Percentiles rank a stretch among this genome's conserved stretches.
These are phyloP conservation scores for Macrophya alboannulata DNA, from an alignment of 2,888 invertebrate genomes.

Conservation along the genomic window DNA sequence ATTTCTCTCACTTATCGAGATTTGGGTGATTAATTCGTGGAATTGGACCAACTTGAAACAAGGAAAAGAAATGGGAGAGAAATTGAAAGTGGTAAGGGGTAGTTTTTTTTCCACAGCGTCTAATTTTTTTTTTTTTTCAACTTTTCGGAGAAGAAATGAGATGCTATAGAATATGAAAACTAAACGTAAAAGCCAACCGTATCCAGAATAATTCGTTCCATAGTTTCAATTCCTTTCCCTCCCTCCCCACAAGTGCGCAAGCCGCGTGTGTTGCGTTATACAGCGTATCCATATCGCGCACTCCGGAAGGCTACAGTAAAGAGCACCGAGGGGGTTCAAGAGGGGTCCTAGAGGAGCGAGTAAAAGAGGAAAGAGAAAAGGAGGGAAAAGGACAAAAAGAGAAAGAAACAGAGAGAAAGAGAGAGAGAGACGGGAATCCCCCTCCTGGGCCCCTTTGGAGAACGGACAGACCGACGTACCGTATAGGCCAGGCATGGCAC, in stretches of 20 bases:
- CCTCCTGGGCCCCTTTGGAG: constrained; percentile 40
- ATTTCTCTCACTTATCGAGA: neutral
- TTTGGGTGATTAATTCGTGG: too few relatives aligned
- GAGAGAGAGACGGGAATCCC: neutral
- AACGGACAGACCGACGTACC: constrained; percentile 20
- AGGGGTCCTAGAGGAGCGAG: constrained; percentile 48
- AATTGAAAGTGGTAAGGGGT: neutral
- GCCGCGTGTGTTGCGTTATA: constrained; percentile 32
- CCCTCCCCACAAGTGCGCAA: constrained; percentile 4
- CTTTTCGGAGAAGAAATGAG: neutral
- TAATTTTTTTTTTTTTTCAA: neutral
- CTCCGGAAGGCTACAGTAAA: constrained; percentile 48
- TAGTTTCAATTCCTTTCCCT: constrained; percentile 36
- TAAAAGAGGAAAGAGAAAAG: constrained; percentile 22
- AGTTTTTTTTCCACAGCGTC: neutral
- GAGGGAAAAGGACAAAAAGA: neutral
- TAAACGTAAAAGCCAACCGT: constrained; percentile 9
- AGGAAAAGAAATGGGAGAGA: neutral
- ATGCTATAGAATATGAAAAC: neutral
- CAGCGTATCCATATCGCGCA: constrained; percentile 47
- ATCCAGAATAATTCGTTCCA: constrained; percentile 31
- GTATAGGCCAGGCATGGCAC: constrained; percentile 54
- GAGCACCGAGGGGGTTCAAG: constrained; percentile 49
- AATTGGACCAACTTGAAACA: neutral
- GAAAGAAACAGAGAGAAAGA: neutral